A percentile compares a stretch with the other conserved stretches of the same genome.
phyloP scores from a whole-genome alignment of 2,888 invertebrate species.

The Ptycholaimellus sp. region DNA sequence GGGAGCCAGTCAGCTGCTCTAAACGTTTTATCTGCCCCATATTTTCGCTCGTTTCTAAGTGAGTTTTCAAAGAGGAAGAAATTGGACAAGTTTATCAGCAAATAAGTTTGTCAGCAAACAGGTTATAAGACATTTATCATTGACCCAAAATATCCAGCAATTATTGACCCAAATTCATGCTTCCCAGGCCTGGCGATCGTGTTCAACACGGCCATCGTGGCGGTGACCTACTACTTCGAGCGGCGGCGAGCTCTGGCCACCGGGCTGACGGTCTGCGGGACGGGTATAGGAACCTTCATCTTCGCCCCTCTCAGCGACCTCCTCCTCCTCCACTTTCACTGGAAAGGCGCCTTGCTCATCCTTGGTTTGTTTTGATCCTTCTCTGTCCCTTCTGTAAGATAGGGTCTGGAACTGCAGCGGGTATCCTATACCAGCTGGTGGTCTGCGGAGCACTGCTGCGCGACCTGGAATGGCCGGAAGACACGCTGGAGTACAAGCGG shows the following conservation, averaged over 20 bases:
- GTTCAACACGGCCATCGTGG: constrained; percentile 64
- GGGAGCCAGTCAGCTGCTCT: no score
- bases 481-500: constrained; percentile 15
- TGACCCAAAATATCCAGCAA: no score
- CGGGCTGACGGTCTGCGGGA: constrained; percentile 31
- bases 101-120: no score
- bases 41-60: no score
- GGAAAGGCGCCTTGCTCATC: constrained; percentile 4
- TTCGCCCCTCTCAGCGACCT: constrained; percentile 44
- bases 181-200: constrained; percentile 10
- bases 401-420: no score
- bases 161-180: not conserved
- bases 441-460: constrained; percentile 45
- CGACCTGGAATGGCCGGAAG: constrained; percentile 55
- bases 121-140: no score
- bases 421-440: constrained; percentile 49
- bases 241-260: constrained; percentile 40
- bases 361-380: no score
- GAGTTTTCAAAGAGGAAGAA: no score
- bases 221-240: constrained; percentile 69
- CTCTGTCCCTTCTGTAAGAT: no score
- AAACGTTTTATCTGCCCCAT: no score
- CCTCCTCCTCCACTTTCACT: not conserved
- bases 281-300: constrained; percentile 49
- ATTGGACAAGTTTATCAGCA: no score